Evolutionary conservation across 2,113 vertebrate genomes (phyloP).

Genomic region (Syrmaticus mikado): DNA sequence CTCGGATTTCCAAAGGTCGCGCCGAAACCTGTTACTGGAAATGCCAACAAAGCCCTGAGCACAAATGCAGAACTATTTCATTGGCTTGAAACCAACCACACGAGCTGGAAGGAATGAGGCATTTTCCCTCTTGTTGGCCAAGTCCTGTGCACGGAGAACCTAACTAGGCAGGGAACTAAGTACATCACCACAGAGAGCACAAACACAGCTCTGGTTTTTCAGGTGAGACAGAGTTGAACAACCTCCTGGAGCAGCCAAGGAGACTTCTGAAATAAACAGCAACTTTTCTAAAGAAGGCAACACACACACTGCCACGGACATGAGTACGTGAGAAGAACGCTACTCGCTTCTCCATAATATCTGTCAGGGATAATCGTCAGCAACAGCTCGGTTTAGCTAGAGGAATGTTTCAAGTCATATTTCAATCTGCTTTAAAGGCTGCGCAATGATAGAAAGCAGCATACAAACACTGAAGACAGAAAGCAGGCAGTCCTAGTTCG

Average conservation of each 20-base stretch:
- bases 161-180: background rate
- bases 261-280: background rate
- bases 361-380: background rate
- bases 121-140: background rate
- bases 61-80: background rate
- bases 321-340: rapidly evolving
- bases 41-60: background rate
- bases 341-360: background rate
- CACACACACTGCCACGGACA: background rate
- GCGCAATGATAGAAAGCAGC: background rate
- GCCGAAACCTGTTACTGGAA: background rate
- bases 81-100: background rate
- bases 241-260: background rate
- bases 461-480: rapidly evolving
- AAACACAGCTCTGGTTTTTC: background rate
- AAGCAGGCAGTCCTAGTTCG: background rate
- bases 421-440: background rate
- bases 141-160: background rate
- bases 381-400: background rate
- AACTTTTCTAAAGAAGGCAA: background rate
- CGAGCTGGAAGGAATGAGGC: background rate
- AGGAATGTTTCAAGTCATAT: background rate
- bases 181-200: background rate
- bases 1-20: background rate
- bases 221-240: background rate